A percentile compares a stretch with the other conserved stretches of the same genome.
Conservation (phyloP, 2,113 vertebrate genomes). For the Barnardius zonarius region DNA sequence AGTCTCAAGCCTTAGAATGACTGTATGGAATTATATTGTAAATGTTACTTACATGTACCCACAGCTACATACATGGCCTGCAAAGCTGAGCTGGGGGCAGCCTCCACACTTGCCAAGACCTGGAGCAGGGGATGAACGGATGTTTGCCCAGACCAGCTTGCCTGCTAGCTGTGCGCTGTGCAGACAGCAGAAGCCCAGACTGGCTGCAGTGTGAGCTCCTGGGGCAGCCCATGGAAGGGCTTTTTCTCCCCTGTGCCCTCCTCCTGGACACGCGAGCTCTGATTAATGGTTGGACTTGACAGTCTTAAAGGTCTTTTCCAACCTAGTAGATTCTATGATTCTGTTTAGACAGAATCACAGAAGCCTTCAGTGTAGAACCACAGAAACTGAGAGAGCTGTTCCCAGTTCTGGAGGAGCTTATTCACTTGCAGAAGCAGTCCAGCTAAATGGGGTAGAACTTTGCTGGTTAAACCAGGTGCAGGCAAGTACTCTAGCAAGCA, state of each 20-base stretch:
- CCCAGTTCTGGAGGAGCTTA: not conserved
- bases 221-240: not conserved
- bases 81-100: not conserved
- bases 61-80: not conserved
- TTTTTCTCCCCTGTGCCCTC: not conserved
- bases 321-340: not conserved
- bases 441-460: not conserved
- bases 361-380: not conserved
- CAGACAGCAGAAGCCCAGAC: not conserved
- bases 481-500: not conserved
- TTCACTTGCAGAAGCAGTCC: not conserved
- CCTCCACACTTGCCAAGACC: rapidly evolving
- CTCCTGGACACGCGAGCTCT: not conserved
- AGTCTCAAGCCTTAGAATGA: not conserved
- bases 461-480: not conserved
- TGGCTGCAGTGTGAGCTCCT: not conserved
- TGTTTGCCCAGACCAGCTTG: not conserved
- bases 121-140: not conserved
- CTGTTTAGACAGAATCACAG: not conserved
- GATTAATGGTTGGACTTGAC: not conserved
- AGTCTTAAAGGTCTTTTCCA: not conserved
- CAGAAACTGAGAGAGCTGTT: not conserved
- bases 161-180: not conserved
- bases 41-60: not conserved
- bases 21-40: not conserved